Conservation (phyloP, 2,888 invertebrate genomes). For the Lasius fuliginosus region DNA sequence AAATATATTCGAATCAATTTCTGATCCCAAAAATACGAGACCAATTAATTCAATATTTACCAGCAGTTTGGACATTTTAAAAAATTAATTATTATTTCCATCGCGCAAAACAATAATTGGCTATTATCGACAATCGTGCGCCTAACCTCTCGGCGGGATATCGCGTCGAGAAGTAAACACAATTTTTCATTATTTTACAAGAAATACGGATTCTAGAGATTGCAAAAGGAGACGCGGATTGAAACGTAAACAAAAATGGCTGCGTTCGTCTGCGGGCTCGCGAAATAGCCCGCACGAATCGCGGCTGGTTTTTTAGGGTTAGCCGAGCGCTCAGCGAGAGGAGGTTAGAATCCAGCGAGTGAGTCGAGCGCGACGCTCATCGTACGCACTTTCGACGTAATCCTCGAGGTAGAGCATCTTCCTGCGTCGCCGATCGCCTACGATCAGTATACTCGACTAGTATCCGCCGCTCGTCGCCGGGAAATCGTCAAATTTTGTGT, state of each 20-base stretch:
- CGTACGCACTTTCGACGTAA: conserved; percentile 97
- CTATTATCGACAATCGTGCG: background rate
- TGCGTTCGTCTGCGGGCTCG: background rate
- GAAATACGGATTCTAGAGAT: background rate
- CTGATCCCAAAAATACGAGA: background rate
- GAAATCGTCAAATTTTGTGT: conserved; percentile 58
- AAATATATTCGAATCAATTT: background rate
- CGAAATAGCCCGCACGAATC: background rate
- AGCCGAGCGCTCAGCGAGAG: background rate
- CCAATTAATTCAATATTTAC: background rate
- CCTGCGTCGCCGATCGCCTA: conserved; percentile 72
- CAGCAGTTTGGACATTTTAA: background rate
- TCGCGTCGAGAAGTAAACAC: background rate
- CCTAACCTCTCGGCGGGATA: conserved; percentile 29
- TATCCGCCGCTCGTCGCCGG: conserved; percentile 74
- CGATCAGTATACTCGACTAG: conserved; percentile 70
- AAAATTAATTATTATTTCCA: background rate
- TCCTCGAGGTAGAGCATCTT: conserved; percentile 99
- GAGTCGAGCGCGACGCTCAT: conserved; percentile 70
- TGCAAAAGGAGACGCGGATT: conserved; percentile 29
- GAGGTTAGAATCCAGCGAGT: conserved; percentile 51
- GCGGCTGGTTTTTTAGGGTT: conserved; percentile 2
- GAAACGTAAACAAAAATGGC: conserved; percentile 43
- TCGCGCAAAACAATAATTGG: background rate
- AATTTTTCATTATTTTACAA: background rate